Percentiles rank a stretch among this genome's conserved stretches.
Conservation (phyloP, 1,140 invertebrate species). For the Drosophila littoralis region DNA sequence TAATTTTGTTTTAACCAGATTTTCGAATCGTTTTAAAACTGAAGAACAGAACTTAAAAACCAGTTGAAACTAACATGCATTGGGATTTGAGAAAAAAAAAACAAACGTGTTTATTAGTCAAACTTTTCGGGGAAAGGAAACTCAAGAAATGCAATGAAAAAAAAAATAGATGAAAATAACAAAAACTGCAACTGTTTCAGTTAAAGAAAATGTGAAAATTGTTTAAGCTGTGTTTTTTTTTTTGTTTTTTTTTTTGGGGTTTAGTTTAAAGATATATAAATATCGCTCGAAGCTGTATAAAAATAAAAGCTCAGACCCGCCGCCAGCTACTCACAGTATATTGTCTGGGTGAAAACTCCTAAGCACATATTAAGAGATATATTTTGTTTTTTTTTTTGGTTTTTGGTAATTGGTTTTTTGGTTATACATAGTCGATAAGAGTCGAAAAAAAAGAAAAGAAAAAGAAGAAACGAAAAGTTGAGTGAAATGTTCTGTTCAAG, state of each 20-base stretch:
- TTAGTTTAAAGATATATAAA: conserved; percentile 14
- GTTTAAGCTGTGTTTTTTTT: conserved; percentile 26
- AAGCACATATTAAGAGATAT: conserved; percentile 59
- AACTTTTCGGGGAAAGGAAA: not conserved
- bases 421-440: conserved; percentile 36
- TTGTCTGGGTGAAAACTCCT: conserved; percentile 84
- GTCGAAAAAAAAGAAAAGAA: conserved; percentile 67
- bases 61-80: not conserved
- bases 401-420: conserved; percentile 40
- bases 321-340: conserved; percentile 83
- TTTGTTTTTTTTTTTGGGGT: conserved; percentile 1
- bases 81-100: not conserved
- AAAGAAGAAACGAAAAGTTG: conserved; percentile 74
- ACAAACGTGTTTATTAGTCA: not conserved
- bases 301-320: conserved; percentile 37
- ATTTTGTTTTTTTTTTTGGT: conserved; percentile 26
- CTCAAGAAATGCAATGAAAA: not conserved
- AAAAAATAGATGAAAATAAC: not conserved
- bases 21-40: not conserved
- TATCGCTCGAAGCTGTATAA: conserved; percentile 24
- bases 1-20: not conserved
- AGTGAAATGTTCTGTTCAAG: conserved; percentile 34
- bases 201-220: conserved; percentile 1
- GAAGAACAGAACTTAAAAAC: no score
- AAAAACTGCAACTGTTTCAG: conserved; percentile 27